Conservation (phyloP, 2,113 vertebrate species). For the Mohoua ochrocephala region DNA sequence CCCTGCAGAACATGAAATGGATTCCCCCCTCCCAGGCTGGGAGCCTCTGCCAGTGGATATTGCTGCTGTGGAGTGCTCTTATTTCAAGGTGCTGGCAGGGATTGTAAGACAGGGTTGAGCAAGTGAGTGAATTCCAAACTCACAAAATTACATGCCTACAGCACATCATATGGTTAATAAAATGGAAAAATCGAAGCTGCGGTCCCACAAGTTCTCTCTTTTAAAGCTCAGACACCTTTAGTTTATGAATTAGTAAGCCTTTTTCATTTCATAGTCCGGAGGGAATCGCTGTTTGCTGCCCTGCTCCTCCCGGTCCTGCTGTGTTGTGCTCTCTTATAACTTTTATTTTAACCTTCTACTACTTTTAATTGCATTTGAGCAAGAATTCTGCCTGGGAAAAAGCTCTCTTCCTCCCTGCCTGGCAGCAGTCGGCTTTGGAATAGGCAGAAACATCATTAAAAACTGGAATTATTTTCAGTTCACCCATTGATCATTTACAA, state of each 20-base stretch:
- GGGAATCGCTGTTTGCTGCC: conserved; percentile 15
- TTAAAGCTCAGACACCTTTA: conserved; percentile 14
- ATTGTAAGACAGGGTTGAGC: neutral
- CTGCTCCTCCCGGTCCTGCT: neutral
- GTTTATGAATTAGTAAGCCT: conserved; percentile 62
- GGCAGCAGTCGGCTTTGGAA: neutral
- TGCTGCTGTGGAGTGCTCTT: neutral
- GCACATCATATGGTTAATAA: conserved; percentile 41
- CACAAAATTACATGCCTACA: conserved; percentile 20
- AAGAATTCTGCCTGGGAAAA: neutral
- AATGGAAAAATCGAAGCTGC: conserved; percentile 13
- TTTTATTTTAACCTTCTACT: conserved; percentile 46
- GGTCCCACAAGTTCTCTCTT: conserved; percentile 14
- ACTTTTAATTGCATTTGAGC: conserved; percentile 2
- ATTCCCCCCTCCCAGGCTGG: neutral
- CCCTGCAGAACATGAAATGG: neutral
- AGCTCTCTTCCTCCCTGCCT: neutral
- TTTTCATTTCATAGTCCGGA: conserved; percentile 18
- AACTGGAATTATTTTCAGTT: neutral
- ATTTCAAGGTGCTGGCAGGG: conserved; percentile 25
- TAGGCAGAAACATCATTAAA: neutral
- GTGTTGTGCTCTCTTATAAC: neutral
- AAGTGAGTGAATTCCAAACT: neutral
- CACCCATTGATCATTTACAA: neutral
- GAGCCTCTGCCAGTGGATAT: neutral